phyloP scores from a whole-genome alignment of 1,140 invertebrate species.

The Augochlora pura region DNA sequence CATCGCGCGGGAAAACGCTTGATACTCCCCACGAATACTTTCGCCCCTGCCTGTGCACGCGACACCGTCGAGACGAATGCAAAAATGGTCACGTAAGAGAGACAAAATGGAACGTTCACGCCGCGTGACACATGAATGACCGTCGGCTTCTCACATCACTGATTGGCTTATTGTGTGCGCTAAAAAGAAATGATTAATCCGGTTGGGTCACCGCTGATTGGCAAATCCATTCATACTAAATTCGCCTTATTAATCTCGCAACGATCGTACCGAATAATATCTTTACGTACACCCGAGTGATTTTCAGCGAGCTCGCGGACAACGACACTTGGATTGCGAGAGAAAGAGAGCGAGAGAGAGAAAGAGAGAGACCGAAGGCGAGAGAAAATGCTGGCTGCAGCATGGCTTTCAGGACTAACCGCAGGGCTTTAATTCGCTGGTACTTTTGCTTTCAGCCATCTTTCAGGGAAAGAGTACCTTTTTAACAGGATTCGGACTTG shows the following conservation, averaged over 20 bases:
- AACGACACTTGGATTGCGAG: constrained; percentile 7
- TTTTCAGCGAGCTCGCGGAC: constrained; percentile 49
- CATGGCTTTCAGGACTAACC: constrained; percentile 77
- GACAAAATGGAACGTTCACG: background rate
- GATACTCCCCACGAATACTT: too few species aligned
- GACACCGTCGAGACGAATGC: too few species aligned
- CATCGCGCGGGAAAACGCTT: too few species aligned
- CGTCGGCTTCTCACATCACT: constrained; percentile 33
- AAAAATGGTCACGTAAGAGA: background rate
- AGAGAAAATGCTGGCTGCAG: constrained; percentile 49
- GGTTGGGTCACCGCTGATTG: constrained; percentile 52
- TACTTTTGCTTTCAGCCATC: constrained; percentile 79
- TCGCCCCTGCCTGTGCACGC: background rate
- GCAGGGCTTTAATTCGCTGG: constrained; percentile 76
- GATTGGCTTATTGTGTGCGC: constrained; percentile 51
- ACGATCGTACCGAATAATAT: constrained; percentile 1
- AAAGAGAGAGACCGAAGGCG: background rate
- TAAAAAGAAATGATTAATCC: constrained; percentile 42
- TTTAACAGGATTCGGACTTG: constrained; percentile 85
- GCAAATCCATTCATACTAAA: constrained; percentile 7
- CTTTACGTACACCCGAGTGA: constrained; percentile 23
- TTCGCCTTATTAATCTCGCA: constrained; percentile 27
- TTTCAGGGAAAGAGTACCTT: constrained; percentile 83
- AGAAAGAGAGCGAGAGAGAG: constrained; percentile 8
- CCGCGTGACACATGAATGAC: background rate